Evolutionary conservation across 2,113 vertebrate species (phyloP), one percentile per base, ranked within the genome.

Genomic region (Diphyllodes magnificus): DNA sequence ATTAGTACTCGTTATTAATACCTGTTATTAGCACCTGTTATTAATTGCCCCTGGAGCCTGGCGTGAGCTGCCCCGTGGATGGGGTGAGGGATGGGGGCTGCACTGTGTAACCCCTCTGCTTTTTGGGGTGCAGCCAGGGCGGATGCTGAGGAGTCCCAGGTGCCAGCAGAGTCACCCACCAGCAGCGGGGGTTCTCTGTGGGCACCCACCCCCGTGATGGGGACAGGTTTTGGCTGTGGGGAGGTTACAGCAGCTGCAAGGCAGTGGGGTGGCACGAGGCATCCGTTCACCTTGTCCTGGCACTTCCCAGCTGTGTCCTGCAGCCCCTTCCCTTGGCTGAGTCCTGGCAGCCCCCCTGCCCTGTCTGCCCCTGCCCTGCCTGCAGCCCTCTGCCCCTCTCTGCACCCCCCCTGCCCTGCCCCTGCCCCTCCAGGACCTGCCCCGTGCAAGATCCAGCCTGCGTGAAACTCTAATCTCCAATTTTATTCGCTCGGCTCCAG

Each of bases 401-500:
- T 61, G 47, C 63, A 27, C 15, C 42, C 56, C 69, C 45, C 53
- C 54, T 64, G 77, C 84, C 47, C 72, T 39, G 73, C 93, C 85
- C 70, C 51, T 56, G 70, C 65, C 76, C 95, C 33, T 40, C 59
- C 56, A 40, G 77, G 94, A 78, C 91, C 94, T 93, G 95, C 96
- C 97, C 96, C 28, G 20, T 95, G 97, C 97, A 93, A 96, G 89
- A 94, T 89, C 92, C 97, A 82, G 97, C 97, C 97, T 96, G 97
- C 90, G 88, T 95, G 98, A 97, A 98, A 96, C 97, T 98, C 98
- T 98, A 98, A 98, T 98, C 98, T 98, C 96, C 97, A 96, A 96
- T 98, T 97, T 98, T 97, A 98, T 98, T 98, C 97, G 98, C 98
- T 97, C 92, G 54, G 97, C 98, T 98, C 98, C 97, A 97, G 95